Base-by-base conservation (phyloP, 2,888 invertebrate species). In the Cataglyphis cursor region DNA sequence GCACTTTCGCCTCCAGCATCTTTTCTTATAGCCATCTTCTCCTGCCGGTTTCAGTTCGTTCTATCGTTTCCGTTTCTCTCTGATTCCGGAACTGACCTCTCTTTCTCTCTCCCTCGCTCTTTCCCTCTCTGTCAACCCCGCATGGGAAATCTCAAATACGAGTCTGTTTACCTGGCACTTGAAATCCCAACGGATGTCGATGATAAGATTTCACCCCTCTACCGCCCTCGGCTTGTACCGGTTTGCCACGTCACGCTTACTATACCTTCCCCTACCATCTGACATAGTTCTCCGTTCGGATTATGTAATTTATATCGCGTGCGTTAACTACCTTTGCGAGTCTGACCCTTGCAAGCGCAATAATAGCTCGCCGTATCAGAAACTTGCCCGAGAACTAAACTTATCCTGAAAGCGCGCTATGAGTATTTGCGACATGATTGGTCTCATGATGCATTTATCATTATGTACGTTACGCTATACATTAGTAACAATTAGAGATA, bases 81-180 rank as follows among this genome's bases (percentile, higher is more conserved):
- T 24, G 44, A 59, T 38, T 72, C 15, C 59, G 35, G 70, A 78
- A 78, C 78, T 78, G 78, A 61, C 59, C 78, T 18, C 10, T 10
- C 31, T 18, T 68, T 12, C 21, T 38, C 62, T 10, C 44, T 24
- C 61, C 4, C 61, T 0, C 64, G 41, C 35, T 31, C 62, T 51
- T 66, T 28, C 62, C 66, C 35, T 41, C 66, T 87, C 83, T 88
- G 88, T 89, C 91, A 89, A 89, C 88, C 90, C 85, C 92, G 90
- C 92, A 88, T 89, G 92, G 92, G 92, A 92, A 92, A 92, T 92
- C 92, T 92, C 90, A 89, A 91, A 92, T 91, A 89, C 88, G 90
- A 88, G 90, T 91, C 88, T 92, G 92, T 92, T 91, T 92, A 91
- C 91, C 88, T 89, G 91, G 86, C 92, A 88, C 89, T 92, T 87